Conservation (phyloP, 2,113 vertebrate genomes). For the Zeus faber region DNA sequence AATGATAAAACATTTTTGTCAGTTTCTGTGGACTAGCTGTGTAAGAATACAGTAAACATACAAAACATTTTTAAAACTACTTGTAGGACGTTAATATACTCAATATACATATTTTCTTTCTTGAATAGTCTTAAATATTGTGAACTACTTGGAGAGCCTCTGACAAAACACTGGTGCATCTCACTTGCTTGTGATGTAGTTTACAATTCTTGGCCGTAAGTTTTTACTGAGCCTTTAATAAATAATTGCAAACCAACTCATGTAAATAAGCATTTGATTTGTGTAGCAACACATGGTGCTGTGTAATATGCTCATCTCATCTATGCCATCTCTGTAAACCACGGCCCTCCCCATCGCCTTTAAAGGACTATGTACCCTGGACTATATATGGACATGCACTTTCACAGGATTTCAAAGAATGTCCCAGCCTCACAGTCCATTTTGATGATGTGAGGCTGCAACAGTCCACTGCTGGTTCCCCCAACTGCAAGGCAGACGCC, state of each 20-base stretch:
- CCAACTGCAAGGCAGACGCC: conserved; percentile 30
- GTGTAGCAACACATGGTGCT: conserved; percentile 57
- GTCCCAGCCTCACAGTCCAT: conserved; percentile 86
- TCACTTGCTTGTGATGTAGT: neutral
- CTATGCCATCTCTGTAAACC: conserved; percentile 76
- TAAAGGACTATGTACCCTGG: conserved; percentile 90
- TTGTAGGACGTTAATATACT: too few species aligned
- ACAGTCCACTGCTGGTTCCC: conserved; percentile 57
- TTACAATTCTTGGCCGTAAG: neutral
- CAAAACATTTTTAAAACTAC: too few species aligned
- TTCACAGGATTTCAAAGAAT: conserved; percentile 93
- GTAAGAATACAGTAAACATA: too few species aligned
- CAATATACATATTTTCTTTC: too few species aligned
- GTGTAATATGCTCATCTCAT: conserved; percentile 57
- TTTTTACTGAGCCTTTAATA: conserved; percentile 3
- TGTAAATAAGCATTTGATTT: conserved; percentile 36
- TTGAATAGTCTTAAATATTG: too few species aligned
- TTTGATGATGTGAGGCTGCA: conserved; percentile 72
- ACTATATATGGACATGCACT: conserved; percentile 98
- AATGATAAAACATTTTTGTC: too few species aligned
- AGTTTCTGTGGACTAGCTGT: too few species aligned
- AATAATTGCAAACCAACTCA: conserved; percentile 13
- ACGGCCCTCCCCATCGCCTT: conserved; percentile 86
- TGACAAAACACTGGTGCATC: neutral
- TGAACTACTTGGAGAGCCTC: too few species aligned